phyloP scores from a whole-genome alignment of 1,140 invertebrate species.

The Eueides isabella region DNA sequence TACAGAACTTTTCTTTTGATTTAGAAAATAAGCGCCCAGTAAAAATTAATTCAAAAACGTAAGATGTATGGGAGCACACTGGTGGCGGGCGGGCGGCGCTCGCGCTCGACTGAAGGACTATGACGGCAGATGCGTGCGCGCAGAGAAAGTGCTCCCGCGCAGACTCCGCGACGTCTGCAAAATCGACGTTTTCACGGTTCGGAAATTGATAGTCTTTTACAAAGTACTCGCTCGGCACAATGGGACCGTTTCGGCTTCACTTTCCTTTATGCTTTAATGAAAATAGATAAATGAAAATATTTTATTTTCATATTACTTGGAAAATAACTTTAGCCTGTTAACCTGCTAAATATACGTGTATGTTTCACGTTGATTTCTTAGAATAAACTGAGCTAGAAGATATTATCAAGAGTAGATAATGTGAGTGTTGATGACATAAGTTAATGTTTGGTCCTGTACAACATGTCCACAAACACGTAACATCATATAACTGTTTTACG shows the following conservation, averaged over 20 bases:
- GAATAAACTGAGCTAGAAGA: slow-evolving; percentile 7
- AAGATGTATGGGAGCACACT: slow-evolving; percentile 36
- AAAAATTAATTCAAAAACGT: background rate
- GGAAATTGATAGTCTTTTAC: slow-evolving; percentile 76
- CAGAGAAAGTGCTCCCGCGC: slow-evolving; percentile 77
- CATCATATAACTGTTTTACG: slow-evolving; percentile 43
- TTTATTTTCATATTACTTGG: slow-evolving; percentile 35
- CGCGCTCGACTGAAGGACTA: slow-evolving; percentile 63
- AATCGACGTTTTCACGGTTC: slow-evolving; percentile 76
- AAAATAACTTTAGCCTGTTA: background rate
- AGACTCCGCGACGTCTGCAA: slow-evolving; percentile 79
- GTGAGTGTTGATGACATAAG: slow-evolving; percentile 15
- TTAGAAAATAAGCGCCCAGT: background rate
- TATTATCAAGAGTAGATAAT: slow-evolving; percentile 12
- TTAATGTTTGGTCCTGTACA: slow-evolving; percentile 25
- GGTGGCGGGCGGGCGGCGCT: slow-evolving; percentile 58
- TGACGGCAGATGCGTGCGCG: slow-evolving; percentile 59
- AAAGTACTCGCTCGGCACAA: slow-evolving; percentile 58
- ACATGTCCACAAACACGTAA: slow-evolving; percentile 41
- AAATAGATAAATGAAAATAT: background rate
- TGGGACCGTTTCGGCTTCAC: slow-evolving; percentile 45
- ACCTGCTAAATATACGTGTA: background rate
- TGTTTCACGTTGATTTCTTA: background rate
- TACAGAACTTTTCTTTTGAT: background rate
- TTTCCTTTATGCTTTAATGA: slow-evolving; percentile 42